Base-by-base conservation (phyloP, 2,888 invertebrate genomes). In the Pseudococcus viburni region DNA sequence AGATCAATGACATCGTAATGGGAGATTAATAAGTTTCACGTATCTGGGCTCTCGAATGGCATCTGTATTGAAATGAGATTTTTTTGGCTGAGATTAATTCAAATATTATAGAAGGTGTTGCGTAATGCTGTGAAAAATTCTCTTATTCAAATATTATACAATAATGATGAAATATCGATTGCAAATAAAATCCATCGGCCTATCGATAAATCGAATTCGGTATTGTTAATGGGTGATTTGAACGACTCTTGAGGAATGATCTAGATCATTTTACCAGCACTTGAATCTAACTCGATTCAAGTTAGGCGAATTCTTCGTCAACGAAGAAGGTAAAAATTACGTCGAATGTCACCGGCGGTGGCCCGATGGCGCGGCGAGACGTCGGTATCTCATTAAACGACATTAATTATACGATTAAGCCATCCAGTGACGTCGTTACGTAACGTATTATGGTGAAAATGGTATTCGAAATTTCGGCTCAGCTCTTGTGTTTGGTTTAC, bases 71-170 rank as follows among this genome's bases (percentile, higher is more conserved):
- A 59, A 17, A 11, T 12, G 59, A 59, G 59, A 59, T 59, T 59
- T 59, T 59, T 59, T 59, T 19, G 59, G 68, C 26, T 80, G 42
- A 80, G 80, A 80, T 80, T 80, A 80, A 80, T 80, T 42, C 42
- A 42, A 42, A 80, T 80, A 80, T 42, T 80, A 80, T 80, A 42
- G 42, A 39, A 33, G 42, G 59, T n/a, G 17, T 85, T 85, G 59
- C n/a, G 85, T 59, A 85, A 85, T 0, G 15, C n/a, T 85, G 39
- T 83, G 83, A 42, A 42, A 83, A 85, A 85, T 85, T 59, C 17
- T 84, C 59, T 55, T 64, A 85, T 85, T 85, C 85, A 85, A 85
- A 85, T 85, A 64, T 85, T 85, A 85, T 59, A 39, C 59, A 51
- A 59, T 19, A 42, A 80, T 80, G 17, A 80, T 80, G 42, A 73